Evolutionary conservation across 2,113 vertebrate species (phyloP), one percentile per base, ranked within the genome.

Genomic region (Protobothrops mucrosquamatus): DNA sequence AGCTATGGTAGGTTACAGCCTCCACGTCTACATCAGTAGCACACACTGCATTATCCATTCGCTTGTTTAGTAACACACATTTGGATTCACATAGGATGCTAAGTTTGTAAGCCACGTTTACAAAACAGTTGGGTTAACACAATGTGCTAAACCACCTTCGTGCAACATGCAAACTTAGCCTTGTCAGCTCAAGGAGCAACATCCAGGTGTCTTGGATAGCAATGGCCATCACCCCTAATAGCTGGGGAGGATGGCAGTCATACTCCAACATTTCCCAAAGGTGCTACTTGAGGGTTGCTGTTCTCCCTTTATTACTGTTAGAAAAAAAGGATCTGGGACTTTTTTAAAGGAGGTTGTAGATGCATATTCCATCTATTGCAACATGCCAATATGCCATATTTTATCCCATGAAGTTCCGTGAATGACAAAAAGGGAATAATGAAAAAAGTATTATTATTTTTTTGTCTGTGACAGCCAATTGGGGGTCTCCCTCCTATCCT

Each of bases 391-490:
- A 39, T 39, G 39, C 55, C 48, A 92, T 85, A 55, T 81, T 81
- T 81, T 39, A 81, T 91, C 46, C 61, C 48, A 23, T 9, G 48
- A 51, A 89, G 48, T 6, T 56, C 23, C 26, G 92, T 61, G 51
- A 92, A 7, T 92, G 89, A 39, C 92, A 89, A 95, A 22, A 51
- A 64, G 92, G 87, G 59, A 85, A 95, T 90, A 96, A 93, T 91
- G 91, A n/a, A 29, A 89, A 92, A 92, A 39, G n/a, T 64, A 51
- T 56, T 48, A 7, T 51, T 51, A n/a, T 51, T 9, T 51, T 24
- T 20, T 92, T 29, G 15, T 61, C 85, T 34, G 34, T 5, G 2
- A 69, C 74, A 93, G 85, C 91, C 54, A 92, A 86, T 89, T 52
- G 29, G 86, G 29, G 74, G 4, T 64, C 29, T 29, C 39, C 12